Conservation (phyloP, 1,140 invertebrate genomes). For the Semibalanus balanoides region DNA sequence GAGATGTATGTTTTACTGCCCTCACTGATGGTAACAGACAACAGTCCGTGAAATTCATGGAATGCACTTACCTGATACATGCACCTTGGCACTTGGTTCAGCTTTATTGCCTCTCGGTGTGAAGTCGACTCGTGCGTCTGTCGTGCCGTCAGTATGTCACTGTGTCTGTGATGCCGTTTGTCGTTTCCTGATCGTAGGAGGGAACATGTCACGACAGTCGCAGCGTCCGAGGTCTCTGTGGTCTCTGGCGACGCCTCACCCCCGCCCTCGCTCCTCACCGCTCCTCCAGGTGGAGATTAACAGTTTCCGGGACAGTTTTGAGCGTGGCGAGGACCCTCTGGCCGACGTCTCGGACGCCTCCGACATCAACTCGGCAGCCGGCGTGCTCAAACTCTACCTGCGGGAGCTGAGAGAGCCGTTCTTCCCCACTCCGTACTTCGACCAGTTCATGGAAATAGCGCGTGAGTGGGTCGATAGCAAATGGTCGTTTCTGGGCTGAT, state of each 20-base stretch:
- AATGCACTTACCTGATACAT: too few species aligned
- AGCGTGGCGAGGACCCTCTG: conserved; percentile 81
- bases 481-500: too few species aligned
- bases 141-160: background rate
- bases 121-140: conserved; percentile 10
- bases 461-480: too few species aligned
- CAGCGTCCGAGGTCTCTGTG: too few species aligned
- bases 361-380: conserved; percentile 88
- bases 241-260: too few species aligned
- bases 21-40: too few species aligned
- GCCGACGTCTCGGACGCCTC: conserved; percentile 78
- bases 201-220: background rate
- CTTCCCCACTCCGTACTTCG: conserved; percentile 83
- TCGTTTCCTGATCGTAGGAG: background rate
- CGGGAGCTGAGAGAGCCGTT: conserved; percentile 81
- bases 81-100: too few species aligned
- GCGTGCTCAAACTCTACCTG: conserved; percentile 86
- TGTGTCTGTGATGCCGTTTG: background rate
- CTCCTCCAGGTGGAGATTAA: conserved; percentile 74
- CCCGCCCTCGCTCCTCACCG: too few species aligned
- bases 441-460: conserved; percentile 78
- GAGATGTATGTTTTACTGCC: too few species aligned
- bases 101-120: too few species aligned
- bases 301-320: conserved; percentile 81
- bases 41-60: too few species aligned